phyloP scores from a whole-genome alignment of 2,113 vertebrate genomes.

The Oreochromis niloticus region DNA sequence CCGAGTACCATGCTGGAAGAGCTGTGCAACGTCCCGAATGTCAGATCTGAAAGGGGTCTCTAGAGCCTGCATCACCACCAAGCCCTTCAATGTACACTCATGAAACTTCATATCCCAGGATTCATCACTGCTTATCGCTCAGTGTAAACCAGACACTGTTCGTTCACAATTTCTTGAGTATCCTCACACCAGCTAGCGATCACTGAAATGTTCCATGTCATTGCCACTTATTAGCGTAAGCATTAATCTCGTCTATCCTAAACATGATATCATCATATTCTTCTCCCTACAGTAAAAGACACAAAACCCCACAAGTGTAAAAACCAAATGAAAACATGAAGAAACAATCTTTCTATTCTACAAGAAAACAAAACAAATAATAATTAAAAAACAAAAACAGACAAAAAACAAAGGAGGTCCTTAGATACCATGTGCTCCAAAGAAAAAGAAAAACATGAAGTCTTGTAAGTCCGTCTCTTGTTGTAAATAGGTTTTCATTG shows the following conservation, averaged over 20 bases:
- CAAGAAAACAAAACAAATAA: constrained; percentile 32
- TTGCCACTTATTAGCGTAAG: constrained; percentile 29
- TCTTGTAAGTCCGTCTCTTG: constrained; percentile 40
- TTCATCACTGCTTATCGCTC: constrained; percentile 52
- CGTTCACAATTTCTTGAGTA: constrained; percentile 40
- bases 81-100: constrained; percentile 64
- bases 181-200: constrained; percentile 47
- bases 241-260: constrained; percentile 54
- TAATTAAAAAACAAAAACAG: background rate
- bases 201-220: constrained; percentile 43
- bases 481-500: constrained; percentile 46
- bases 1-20: background rate
- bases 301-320: constrained; percentile 74
- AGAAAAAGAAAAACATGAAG: constrained; percentile 31
- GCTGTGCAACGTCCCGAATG: background rate
- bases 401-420: constrained; percentile 10
- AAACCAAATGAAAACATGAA: constrained; percentile 63
- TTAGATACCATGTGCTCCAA: constrained; percentile 60
- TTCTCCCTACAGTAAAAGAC: constrained; percentile 66
- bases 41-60: constrained; percentile 29
- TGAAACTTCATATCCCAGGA: constrained; percentile 66
- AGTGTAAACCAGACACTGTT: constrained; percentile 67
- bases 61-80: constrained; percentile 61
- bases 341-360: constrained; percentile 65
- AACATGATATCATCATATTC: constrained; percentile 38